Base-by-base conservation (phyloP, 2,113 vertebrate genomes). In the Porphyrio hochstetteri region DNA sequence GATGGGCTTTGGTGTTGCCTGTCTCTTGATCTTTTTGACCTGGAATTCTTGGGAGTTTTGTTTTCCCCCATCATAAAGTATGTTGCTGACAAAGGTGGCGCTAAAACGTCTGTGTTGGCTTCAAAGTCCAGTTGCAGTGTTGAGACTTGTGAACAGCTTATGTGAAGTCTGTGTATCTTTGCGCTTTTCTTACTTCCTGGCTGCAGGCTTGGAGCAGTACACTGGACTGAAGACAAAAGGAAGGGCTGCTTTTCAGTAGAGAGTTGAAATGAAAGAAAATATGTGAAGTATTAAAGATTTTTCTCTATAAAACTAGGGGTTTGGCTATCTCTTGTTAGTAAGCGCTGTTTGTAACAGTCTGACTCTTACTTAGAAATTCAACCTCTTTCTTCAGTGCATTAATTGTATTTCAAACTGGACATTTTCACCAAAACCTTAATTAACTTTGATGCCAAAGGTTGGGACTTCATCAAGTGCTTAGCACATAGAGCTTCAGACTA, bases 301-400 rank as follows among this genome's bases (percentile, higher is more conserved):
- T 89, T 77, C 77, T 88, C 91, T 95, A 40, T 56, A 52, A 69
- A 72, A 63, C 2, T n/a, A 57, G 70, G 72, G 28, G 55, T 76
- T 92, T 95, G 77, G 74, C 74, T 95, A 5, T 88, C 93, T 89
- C 61, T 59, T 83, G 80, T 74, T 69, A 53, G 57, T 71, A 38
- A 69, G 72, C 84, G 84, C 81, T 92, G 83, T 83, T 86, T 86
- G 48, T 92, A 84, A 81, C 71, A 82, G 63, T 85, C 81, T 74
- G 74, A 60, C 76, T 90, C 77, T 92, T 77, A 27, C 52, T 70
- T 79, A 76, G 56, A 88, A 82, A 64, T 65, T 94, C 93, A 95
- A 94, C 96, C 96, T 96, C 96, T 97, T 96, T 97, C 69, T 95
- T 96, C 97, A 95, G 96, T 97, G 96, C 95, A 95, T 97, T 97